Evolutionary conservation across 37 sponge, comb jelly and placozoan genomes (phyloP), one percentile per base, ranked within the genome.

Genomic region (Cliona cf. orientalis): DNA sequence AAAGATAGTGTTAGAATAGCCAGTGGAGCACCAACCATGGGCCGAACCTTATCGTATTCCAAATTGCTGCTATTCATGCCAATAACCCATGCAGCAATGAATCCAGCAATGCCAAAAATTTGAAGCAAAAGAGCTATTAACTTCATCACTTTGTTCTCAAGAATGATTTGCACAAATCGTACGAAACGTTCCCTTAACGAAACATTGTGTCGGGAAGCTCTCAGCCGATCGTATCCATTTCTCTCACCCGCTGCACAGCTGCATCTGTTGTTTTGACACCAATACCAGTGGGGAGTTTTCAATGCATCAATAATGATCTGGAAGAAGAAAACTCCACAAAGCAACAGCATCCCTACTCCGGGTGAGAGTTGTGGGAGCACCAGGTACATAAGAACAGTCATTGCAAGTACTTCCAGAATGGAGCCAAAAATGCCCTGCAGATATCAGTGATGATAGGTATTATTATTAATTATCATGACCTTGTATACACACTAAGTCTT

Each of bases 331-430:
- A 91, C 69, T 19, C 87, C 88, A 69, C 71, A 46, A 36, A 83
- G 72, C 37, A 78, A 32, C 3, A 91, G 80, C 14, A 87, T 65
- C 39, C 84, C 29, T 3, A 82, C 14, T 19, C 23, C 80, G 7
- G 87, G 84, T 28, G 82, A 62, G 4, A 91, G 69, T 5, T 78
- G 33, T 19, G 66, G 45, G 25, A 80, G 76, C 5, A 85, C 83
- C 11, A 77, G 44, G 28, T 79, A 78, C 34, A 86, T 75, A 62
- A 87, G 75, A 5, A 67, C 46, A 33, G 71, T 74, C 75, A 86
- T 74, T 5, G 88, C 84, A 22, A 62, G 0, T 0, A 82, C 89
- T 77, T 88, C 89, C 0, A 82, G 0, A 5, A 62, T 56, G 6
- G 89, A 76, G 19, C 28, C 5, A 33, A 76, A 4, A 1, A 76